Percentiles rank a stretch among this genome's conserved stretches.
Conservation (phyloP, 2,113 vertebrate genomes). For the Protobothrops mucrosquamatus region DNA sequence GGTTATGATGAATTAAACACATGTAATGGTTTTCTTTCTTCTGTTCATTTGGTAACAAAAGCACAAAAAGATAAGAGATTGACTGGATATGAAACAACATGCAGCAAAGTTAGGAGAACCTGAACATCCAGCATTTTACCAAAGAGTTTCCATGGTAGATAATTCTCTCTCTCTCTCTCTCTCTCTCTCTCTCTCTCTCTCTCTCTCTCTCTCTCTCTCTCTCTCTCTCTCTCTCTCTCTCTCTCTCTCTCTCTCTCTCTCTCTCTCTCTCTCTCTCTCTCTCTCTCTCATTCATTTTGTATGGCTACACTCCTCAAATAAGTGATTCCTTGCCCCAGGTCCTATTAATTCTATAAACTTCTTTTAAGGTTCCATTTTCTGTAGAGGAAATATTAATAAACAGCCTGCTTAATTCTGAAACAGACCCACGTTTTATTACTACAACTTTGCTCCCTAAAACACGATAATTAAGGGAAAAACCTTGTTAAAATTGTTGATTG, state of each 20-base stretch:
- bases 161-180: too few relatives aligned
- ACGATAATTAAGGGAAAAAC: not conserved
- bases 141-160: not conserved
- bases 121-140: not conserved
- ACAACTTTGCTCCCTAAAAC: not conserved
- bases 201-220: too few relatives aligned
- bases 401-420: not conserved
- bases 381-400: not conserved
- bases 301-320: not conserved
- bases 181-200: too few relatives aligned
- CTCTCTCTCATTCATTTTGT: not conserved
- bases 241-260: too few relatives aligned
- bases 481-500: not conserved
- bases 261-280: too few relatives aligned
- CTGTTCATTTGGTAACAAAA: not conserved
- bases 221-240: too few relatives aligned
- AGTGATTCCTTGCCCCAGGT: not conserved
- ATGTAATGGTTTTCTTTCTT: not conserved
- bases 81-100: not conserved
- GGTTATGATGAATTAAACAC: not conserved
- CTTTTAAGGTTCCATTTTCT: not conserved
- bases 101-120: not conserved
- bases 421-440: not conserved
- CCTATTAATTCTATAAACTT: not conserved
- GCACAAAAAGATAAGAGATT: not conserved